These are phyloP conservation scores for Hoplostethus atlanticus DNA, from an alignment of 2,797 vertebrate species.

Conservation along the genomic window DNA sequence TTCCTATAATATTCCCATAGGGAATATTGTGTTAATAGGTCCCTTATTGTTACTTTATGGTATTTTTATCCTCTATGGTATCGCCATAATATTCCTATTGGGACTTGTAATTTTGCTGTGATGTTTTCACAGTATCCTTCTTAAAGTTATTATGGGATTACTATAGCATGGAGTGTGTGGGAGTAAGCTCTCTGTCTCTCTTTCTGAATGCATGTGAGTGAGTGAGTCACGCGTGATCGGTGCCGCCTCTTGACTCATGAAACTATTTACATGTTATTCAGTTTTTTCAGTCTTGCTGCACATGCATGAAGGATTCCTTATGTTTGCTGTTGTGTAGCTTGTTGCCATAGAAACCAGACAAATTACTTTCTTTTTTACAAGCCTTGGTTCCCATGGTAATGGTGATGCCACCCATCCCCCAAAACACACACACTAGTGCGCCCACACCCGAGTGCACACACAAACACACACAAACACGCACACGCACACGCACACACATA, in stretches of 20 bases:
- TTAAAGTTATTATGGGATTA: too few relatives aligned
- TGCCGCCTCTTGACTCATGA: neutral
- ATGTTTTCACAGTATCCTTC: too few relatives aligned
- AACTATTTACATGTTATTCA: neutral
- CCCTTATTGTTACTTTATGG: too few relatives aligned
- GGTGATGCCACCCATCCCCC: conserved; percentile 62
- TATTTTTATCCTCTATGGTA: too few relatives aligned
- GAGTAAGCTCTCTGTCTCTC: neutral
- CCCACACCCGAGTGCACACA: neutral
- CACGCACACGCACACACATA: conserved; percentile 13
- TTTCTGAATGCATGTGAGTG: too few relatives aligned
- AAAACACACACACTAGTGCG: neutral
- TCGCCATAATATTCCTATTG: too few relatives aligned
- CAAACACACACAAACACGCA: neutral
- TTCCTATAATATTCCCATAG: too few relatives aligned
- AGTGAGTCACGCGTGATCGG: too few relatives aligned
- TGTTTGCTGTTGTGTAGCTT: conserved; percentile 52
- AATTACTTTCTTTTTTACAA: conserved; percentile 52
- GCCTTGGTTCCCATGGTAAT: conserved; percentile 63
- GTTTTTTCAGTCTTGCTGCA: conserved; percentile 7
- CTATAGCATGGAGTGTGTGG: neutral
- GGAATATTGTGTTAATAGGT: too few relatives aligned
- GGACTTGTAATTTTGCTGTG: too few relatives aligned
- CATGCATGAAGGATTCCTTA: conserved; percentile 18
- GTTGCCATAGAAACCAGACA: conserved; percentile 71